A percentile compares a stretch with the other conserved stretches of the same genome.
These are phyloP conservation scores for Myripristis murdjan DNA, from an alignment of 2,797 vertebrate species.

Conservation along the genomic window DNA sequence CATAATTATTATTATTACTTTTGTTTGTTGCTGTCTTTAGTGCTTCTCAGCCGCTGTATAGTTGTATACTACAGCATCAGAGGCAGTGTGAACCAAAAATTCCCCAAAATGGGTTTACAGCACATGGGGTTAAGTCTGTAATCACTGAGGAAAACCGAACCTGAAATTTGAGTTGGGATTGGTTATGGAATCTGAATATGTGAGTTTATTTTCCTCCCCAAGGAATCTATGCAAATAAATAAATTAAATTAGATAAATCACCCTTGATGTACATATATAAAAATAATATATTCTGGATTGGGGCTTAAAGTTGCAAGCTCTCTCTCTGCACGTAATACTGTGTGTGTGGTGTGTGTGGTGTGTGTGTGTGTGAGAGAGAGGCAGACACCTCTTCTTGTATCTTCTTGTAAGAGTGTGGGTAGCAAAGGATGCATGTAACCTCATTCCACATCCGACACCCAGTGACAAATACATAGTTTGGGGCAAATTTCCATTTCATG, in stretches of 20 bases:
- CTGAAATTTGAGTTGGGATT: constrained; percentile 35
- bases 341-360: constrained; percentile 2
- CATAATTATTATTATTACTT: too few species aligned
- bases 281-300: constrained; percentile 61
- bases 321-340: constrained; percentile 6
- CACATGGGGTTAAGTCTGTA: constrained; percentile 44
- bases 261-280: constrained; percentile 52
- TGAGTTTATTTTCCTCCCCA: constrained; percentile 55
- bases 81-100: too few species aligned
- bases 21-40: too few species aligned
- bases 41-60: too few species aligned
- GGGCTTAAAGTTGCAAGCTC: constrained; percentile 64
- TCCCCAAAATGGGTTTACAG: constrained; percentile 39
- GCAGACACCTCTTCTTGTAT: constrained; percentile 68
- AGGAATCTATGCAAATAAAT: constrained; percentile 70
- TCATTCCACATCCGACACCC: constrained; percentile 78
- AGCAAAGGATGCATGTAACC: constrained; percentile 77
- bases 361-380: constrained; percentile 13
- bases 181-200: too few species aligned
- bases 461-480: constrained; percentile 83
- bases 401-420: constrained; percentile 71
- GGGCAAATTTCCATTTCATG: constrained; percentile 84
- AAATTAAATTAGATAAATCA: constrained; percentile 32
- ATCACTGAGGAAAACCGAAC: constrained; percentile 38
- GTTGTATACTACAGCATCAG: too few species aligned